phyloP scores from a whole-genome alignment of 2,113 vertebrate species.

The Ceyx melanurus region DNA sequence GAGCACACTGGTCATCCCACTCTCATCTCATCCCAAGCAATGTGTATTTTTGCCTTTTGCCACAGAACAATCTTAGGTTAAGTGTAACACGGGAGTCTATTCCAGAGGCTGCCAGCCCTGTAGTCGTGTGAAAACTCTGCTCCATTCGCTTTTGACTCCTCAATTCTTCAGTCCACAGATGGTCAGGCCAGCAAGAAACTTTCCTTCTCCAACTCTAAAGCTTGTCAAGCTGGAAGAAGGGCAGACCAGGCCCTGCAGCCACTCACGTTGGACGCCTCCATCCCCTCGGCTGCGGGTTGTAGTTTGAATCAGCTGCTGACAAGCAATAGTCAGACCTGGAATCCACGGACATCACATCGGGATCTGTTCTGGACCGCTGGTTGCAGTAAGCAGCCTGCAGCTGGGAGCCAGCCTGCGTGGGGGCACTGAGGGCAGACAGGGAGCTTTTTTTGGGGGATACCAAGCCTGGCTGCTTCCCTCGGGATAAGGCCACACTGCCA shows the following conservation, averaged over 20 bases:
- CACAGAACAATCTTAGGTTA: background rate
- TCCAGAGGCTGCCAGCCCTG: background rate
- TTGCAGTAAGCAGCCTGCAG: slow-evolving; percentile 73
- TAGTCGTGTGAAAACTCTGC: background rate
- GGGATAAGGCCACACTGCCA: background rate
- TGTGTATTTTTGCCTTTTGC: background rate
- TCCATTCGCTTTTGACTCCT: background rate
- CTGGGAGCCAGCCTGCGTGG: slow-evolving; percentile 70
- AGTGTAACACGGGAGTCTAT: slow-evolving; percentile 31
- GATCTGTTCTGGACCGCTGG: slow-evolving; percentile 77
- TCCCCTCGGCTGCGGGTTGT: slow-evolving; percentile 79
- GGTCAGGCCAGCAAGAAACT: background rate
- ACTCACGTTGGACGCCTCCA: slow-evolving; percentile 81
- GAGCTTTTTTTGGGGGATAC: slow-evolving; percentile 61
- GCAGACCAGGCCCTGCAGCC: background rate
- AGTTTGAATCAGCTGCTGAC: slow-evolving; percentile 70
- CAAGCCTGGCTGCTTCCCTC: slow-evolving; percentile 53
- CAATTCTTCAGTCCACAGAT: slow-evolving; percentile 14
- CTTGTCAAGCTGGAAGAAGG: background rate
- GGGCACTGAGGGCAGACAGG: slow-evolving; percentile 41
- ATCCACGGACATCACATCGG: slow-evolving; percentile 64
- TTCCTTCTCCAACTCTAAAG: slow-evolving; percentile 22
- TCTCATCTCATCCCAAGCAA: background rate
- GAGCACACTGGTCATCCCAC: background rate
- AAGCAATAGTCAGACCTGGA: slow-evolving; percentile 76